Base-by-base conservation (phyloP, 2,797 vertebrate genomes). In the Staurois parvus region DNA sequence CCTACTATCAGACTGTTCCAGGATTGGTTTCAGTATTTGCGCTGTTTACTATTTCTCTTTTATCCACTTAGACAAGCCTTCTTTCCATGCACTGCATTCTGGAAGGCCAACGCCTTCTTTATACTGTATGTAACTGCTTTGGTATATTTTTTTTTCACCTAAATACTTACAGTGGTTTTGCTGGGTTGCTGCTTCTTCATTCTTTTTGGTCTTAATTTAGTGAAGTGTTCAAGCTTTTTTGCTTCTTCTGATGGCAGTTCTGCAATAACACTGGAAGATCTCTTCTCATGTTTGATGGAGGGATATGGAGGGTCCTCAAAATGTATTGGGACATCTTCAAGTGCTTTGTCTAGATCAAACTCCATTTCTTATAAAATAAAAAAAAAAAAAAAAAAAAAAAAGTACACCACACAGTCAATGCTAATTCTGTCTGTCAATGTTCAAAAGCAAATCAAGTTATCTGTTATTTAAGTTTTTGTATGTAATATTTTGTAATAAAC, bases 281-380 rank as follows among this genome's bases (percentile, higher is more conserved):
- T 92, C 78, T 95, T 97, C 86, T 98, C 97, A 4, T 87, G 91
- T 86, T 93, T 95, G 64, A 90, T 66, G 42, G 87, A 85, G 17
- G 91, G 91, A 84, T 93, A 94, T 13, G 94, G 92, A 0, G 94
- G 91, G 75, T 99, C 97, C 85, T 99, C 98, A 72, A 96, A 85
- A 77, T 98, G 97, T 87, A 97, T 91, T 0, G 97, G 98, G 79
- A 99, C 95, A 72, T 98, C 97, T 92, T 98, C 97, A 89, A 99
- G 92, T 5, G 98, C 98, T 91, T 97, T 99, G 91, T 99, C 98
- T 82, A 99, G 92, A 91, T 99, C 98, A 94, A 99, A 99, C 91
- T 99, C 98, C 98, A 99, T 99, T 90, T 99, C 98, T 81, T 99
- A 93, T 89, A 78, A 88, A 87, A 59, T 9, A 68, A 56, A 67